These are phyloP conservation scores for Coranthus polyacanthus DNA, from an alignment of 2,797 vertebrate genomes.

Conservation along the genomic window DNA sequence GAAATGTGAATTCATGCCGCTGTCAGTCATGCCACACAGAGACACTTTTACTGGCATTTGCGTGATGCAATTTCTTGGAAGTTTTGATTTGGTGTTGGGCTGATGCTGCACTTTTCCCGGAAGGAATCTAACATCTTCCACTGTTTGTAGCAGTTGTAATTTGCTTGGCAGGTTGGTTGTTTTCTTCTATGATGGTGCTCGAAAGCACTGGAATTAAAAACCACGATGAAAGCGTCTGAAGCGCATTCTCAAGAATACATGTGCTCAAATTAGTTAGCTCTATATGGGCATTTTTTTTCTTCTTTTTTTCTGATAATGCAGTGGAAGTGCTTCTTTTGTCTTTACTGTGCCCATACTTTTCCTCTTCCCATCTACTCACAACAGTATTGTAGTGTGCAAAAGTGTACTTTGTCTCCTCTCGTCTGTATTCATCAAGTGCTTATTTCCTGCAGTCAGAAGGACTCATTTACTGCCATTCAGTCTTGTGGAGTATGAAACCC, in stretches of 20 bases:
- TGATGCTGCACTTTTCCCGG: conserved; percentile 18
- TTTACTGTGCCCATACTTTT: not conserved
- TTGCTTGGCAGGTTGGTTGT: conserved; percentile 42
- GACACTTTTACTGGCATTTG: conserved; percentile 11
- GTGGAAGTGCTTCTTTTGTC: conserved; percentile 1
- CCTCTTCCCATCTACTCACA: conserved; percentile 12
- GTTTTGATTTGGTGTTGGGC: conserved; percentile 17
- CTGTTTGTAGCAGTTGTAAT: conserved; percentile 16
- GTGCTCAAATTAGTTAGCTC: conserved; percentile 1
- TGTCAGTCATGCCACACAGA: conserved; percentile 3
- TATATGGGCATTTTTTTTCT: not conserved
- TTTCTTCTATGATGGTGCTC: conserved; percentile 20
- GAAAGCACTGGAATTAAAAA: conserved; percentile 29
- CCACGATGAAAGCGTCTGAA: not conserved
- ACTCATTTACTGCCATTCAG: conserved; percentile 61
- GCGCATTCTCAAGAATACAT: not conserved
- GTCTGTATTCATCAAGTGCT: conserved; percentile 36
- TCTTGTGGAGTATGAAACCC: conserved; percentile 61
- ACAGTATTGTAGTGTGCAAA: conserved; percentile 17
- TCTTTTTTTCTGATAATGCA: conserved; percentile 1
- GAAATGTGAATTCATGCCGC: not conserved
- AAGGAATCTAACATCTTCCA: conserved; percentile 18
- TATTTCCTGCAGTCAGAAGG: conserved; percentile 48
- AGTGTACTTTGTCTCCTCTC: conserved; percentile 6
- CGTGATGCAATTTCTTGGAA: conserved; percentile 17